A percentile compares a stretch with the other conserved stretches of the same genome.
phyloP scores from a whole-genome alignment of 2,113 vertebrate species.

The Arizona elegans region DNA sequence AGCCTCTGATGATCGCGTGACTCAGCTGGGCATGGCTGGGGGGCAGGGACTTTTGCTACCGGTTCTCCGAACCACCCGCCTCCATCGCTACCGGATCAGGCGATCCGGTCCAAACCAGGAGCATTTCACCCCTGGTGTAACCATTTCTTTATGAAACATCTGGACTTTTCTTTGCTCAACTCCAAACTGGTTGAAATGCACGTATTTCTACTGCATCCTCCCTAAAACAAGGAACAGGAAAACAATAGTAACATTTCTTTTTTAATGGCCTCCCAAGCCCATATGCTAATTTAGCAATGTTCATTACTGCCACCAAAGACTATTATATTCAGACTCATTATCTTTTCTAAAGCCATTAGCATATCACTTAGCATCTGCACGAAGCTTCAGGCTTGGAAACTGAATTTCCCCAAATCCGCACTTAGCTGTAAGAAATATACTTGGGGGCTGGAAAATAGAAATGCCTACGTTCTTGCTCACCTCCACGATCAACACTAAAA shows the following conservation, averaged over 20 bases:
- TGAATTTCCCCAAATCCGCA: constrained; percentile 21
- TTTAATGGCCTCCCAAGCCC: background rate
- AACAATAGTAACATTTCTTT: fast-evolving
- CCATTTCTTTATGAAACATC: background rate
- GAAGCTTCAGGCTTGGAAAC: constrained; percentile 9
- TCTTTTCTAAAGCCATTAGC: background rate
- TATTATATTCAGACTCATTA: constrained; percentile 16
- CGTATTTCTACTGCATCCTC: background rate
- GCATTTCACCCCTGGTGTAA: too few species aligned
- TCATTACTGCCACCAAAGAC: background rate
- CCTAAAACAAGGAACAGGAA: background rate
- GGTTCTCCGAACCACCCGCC: too few species aligned
- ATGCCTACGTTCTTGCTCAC: background rate
- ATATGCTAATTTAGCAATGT: background rate
- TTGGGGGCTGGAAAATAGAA: background rate
- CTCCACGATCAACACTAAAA: fast-evolving
- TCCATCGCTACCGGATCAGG: too few species aligned
- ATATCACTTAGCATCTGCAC: constrained; percentile 13
- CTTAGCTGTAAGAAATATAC: background rate
- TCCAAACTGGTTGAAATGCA: background rate
- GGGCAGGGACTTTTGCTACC: too few species aligned
- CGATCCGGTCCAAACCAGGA: too few species aligned
- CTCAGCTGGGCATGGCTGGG: too few species aligned
- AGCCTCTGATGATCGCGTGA: too few species aligned
- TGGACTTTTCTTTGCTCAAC: background rate